Conservation (phyloP, 2,888 invertebrate genomes). For the Heliconius hortense region DNA sequence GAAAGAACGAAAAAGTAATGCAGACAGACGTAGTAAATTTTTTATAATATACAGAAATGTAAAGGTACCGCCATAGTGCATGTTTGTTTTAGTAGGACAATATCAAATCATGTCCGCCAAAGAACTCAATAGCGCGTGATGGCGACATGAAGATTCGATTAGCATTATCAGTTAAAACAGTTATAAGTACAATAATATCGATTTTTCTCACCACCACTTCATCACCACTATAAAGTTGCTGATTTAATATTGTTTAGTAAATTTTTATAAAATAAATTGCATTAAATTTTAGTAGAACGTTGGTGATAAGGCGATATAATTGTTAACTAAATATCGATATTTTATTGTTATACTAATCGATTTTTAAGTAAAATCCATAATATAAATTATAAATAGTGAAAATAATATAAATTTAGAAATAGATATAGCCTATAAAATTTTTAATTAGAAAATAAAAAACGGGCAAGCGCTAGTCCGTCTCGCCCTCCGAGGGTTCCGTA, state of each 20-base stretch:
- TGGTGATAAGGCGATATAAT: neutral
- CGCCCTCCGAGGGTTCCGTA: no score
- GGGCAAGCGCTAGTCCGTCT: no score
- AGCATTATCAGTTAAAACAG: conserved; percentile 20
- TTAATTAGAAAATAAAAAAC: no score
- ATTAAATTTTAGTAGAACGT: neutral
- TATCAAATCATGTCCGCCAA: conserved; percentile 19
- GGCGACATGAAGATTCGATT: conserved; percentile 21
- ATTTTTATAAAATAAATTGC: neutral
- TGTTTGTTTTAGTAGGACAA: conserved; percentile 16
- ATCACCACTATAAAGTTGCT: neutral
- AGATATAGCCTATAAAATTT: no score
- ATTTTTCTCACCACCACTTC: conserved; percentile 6
- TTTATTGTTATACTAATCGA: neutral
- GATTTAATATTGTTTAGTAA: neutral
- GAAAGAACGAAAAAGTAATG: neutral
- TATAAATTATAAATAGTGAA: neutral
- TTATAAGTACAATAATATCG: neutral
- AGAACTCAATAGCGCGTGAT: conserved; percentile 21
- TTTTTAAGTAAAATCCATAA: neutral
- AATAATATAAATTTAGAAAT: no score
- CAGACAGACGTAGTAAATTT: neutral
- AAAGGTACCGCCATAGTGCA: neutral
- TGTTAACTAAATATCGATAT: neutral
- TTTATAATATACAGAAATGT: neutral